Evolutionary conservation across 2,888 invertebrate species (phyloP).

Genomic region (Pimpla rufipes): DNA sequence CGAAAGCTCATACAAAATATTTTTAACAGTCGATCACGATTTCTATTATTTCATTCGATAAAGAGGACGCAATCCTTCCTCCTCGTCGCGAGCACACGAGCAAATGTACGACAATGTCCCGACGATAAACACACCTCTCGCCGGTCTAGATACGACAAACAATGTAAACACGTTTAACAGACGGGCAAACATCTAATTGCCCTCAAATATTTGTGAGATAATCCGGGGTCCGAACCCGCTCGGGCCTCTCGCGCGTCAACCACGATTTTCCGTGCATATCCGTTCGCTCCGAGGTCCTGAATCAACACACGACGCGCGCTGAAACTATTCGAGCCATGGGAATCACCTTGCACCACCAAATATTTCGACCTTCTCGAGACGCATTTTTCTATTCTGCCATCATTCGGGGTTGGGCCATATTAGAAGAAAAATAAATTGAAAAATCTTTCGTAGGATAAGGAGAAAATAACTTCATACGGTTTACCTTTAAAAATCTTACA

Average conservation of each 20-base stretch:
- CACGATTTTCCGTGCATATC: constrained; percentile 49
- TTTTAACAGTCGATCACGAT: background rate
- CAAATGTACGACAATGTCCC: constrained; percentile 33
- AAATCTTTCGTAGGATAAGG: no score
- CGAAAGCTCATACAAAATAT: no score
- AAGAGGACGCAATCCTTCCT: constrained; percentile 22
- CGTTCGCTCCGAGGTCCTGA: constrained; percentile 64
- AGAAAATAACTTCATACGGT: background rate
- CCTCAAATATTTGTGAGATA: constrained; percentile 84
- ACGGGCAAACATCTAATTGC: constrained; percentile 84
- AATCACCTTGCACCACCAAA: constrained; percentile 12
- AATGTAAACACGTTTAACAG: constrained; percentile 82
- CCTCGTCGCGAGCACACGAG: constrained; percentile 31
- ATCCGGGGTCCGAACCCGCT: constrained; percentile 74
- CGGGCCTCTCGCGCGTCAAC: constrained; percentile 63
- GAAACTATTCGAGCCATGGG: constrained; percentile 29
- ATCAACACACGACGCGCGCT: constrained; percentile 59
- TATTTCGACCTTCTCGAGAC: constrained; percentile 1
- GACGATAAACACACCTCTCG: constrained; percentile 75
- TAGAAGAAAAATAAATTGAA: no score
- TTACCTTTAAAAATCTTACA: background rate
- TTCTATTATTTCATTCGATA: constrained; percentile 10
- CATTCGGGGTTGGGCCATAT: no score
- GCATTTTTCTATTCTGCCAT: background rate
- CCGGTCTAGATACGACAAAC: constrained; percentile 80